Evolutionary conservation across 2,888 invertebrate species (phyloP).

Genomic region (Anorthoa munda): DNA sequence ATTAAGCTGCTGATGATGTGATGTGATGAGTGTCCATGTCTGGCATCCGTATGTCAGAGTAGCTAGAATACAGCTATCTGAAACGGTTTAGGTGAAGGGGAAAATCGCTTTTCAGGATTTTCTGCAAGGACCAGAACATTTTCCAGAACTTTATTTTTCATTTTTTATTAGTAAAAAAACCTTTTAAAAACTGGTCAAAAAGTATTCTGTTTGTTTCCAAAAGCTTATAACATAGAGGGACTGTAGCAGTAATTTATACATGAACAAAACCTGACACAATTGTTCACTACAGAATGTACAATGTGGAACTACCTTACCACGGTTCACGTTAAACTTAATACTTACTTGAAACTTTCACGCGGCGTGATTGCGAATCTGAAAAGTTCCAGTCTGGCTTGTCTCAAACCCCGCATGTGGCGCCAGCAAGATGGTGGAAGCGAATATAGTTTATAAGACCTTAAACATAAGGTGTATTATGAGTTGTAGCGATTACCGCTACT

Average conservation of each 20-base stretch:
- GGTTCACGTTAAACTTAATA: slow-evolving; percentile 82
- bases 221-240: slow-evolving; percentile 20
- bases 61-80: too few relatives aligned
- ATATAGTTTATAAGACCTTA: slow-evolving; percentile 45
- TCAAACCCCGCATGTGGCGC: slow-evolving; percentile 74
- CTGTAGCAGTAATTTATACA: slow-evolving; percentile 47
- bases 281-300: slow-evolving; percentile 67
- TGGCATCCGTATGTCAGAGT: too few relatives aligned
- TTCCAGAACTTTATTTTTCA: too few relatives aligned
- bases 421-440: slow-evolving; percentile 60
- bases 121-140: too few relatives aligned
- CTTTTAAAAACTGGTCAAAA: neutral
- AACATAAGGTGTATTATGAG: slow-evolving; percentile 53
- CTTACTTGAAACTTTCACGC: slow-evolving; percentile 82
- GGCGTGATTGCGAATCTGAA: slow-evolving; percentile 86
- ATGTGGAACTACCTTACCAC: slow-evolving; percentile 75
- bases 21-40: too few relatives aligned
- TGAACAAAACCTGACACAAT: slow-evolving; percentile 54
- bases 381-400: slow-evolving; percentile 79
- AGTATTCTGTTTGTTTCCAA: slow-evolving; percentile 1
- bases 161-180: too few relatives aligned
- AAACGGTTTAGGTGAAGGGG: too few relatives aligned
- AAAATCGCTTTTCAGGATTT: too few relatives aligned
- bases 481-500: slow-evolving; percentile 43
- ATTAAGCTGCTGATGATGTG: too few relatives aligned